Evolutionary conservation across 2,113 vertebrate genomes (phyloP).

Genomic region (Perccottus glenii): DNA sequence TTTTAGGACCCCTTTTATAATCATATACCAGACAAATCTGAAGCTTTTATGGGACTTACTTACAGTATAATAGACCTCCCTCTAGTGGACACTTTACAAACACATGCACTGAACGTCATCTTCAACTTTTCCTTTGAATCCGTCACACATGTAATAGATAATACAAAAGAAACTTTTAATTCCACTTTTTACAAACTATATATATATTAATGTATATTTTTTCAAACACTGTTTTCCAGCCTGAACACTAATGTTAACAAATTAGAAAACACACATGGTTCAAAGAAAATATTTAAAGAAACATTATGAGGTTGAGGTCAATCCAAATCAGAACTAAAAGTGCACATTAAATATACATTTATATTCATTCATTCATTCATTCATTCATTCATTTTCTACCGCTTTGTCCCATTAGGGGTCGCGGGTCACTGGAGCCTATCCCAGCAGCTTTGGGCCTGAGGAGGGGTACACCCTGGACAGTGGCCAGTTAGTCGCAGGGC

Average conservation of each 20-base stretch:
- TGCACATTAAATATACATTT: constrained; percentile 53
- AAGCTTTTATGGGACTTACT: constrained; percentile 3
- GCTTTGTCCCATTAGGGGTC: too few species aligned
- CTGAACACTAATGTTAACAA: too few species aligned
- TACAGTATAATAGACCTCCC: constrained; percentile 40
- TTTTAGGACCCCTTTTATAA: constrained; percentile 9
- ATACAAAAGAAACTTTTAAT: constrained; percentile 66
- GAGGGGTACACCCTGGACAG: too few species aligned
- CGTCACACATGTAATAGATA: constrained; percentile 12
- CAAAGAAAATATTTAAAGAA: too few species aligned
- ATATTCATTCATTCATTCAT: constrained; percentile 19
- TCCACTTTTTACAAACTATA: constrained; percentile 60
- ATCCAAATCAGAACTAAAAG: too few species aligned
- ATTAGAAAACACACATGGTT: too few species aligned
- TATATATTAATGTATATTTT: constrained; percentile 25
- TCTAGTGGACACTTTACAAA: constrained; percentile 46
- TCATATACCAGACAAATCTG: constrained; percentile 9
- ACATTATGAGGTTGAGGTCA: too few species aligned
- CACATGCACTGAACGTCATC: not conserved
- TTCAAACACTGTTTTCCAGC: constrained; percentile 12
- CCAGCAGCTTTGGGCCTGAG: too few species aligned
- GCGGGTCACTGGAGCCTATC: too few species aligned
- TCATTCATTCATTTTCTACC: constrained; percentile 21
- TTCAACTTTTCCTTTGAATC: not conserved
- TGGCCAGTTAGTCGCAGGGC: too few species aligned